Evolutionary conservation across 35 echinoderm and acorn worm genomes (phyloP).

Genomic region (Ophioderma brevispina): DNA sequence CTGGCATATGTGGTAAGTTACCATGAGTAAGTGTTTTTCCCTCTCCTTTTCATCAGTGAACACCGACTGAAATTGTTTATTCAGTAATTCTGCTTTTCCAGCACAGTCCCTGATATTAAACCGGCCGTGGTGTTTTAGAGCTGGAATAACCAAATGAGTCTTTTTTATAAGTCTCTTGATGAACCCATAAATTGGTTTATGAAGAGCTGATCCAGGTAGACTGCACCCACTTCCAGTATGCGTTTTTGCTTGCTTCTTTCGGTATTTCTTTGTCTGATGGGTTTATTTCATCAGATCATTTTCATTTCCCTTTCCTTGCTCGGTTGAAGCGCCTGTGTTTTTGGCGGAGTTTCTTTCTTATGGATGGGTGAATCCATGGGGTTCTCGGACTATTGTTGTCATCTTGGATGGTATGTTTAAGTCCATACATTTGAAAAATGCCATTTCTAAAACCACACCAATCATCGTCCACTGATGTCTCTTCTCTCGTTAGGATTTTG

Average conservation of each 20-base stretch:
- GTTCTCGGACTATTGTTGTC: background rate
- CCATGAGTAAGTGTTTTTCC: background rate
- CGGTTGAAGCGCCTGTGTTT: background rate
- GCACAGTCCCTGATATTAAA: background rate
- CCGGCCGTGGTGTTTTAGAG: background rate
- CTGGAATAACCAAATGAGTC: background rate
- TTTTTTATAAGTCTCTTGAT: background rate
- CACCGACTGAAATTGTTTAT: background rate
- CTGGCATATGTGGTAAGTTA: background rate
- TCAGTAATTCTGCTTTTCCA: background rate
- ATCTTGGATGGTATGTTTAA: background rate
- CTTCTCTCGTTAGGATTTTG: background rate
- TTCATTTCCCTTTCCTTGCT: too few species aligned
- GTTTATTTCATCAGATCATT: background rate
- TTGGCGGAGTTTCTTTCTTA: background rate
- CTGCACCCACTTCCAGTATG: background rate
- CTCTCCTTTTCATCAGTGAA: background rate
- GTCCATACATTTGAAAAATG: background rate
- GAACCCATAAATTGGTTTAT: background rate
- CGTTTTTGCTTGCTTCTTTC: background rate
- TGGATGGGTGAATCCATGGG: background rate
- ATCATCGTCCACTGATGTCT: background rate
- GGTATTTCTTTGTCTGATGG: background rate
- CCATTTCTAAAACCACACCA: background rate
- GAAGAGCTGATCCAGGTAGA: background rate